Evolutionary conservation across 2,888 invertebrate species (phyloP).

Genomic region (Pardosa pseudoannulata): DNA sequence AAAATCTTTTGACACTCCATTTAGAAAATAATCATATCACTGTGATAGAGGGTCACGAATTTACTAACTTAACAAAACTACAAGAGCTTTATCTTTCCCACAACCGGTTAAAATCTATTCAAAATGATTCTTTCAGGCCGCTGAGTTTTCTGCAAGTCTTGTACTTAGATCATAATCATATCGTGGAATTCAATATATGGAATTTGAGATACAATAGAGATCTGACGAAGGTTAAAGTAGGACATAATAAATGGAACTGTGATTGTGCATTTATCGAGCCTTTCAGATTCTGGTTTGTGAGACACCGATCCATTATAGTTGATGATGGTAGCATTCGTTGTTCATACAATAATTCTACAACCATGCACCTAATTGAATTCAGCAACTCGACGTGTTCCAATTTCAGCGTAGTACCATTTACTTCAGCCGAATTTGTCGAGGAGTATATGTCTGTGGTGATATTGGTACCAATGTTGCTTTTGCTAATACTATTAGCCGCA

Average conservation of each 20-base stretch:
- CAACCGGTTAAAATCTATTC: constrained; percentile 84
- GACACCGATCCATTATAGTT: constrained; percentile 82
- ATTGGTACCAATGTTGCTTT: constrained; percentile 84
- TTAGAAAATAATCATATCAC: constrained; percentile 86
- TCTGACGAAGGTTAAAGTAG: constrained; percentile 85
- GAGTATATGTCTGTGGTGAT: constrained; percentile 87
- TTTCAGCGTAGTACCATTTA: constrained; percentile 76
- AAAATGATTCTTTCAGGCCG: constrained; percentile 84
- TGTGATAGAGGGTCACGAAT: constrained; percentile 86
- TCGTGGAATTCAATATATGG: constrained; percentile 85
- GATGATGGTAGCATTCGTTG: constrained; percentile 73
- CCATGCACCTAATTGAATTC: constrained; percentile 73
- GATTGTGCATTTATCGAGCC: constrained; percentile 88
- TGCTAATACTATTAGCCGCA: constrained; percentile 83
- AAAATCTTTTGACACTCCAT: constrained; percentile 85
- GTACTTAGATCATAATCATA: constrained; percentile 85
- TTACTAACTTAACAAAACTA: constrained; percentile 86
- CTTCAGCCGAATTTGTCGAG: constrained; percentile 85
- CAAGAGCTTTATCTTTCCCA: constrained; percentile 85
- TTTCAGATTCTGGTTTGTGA: constrained; percentile 86
- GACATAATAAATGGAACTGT: constrained; percentile 88
- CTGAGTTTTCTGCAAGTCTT: constrained; percentile 83
- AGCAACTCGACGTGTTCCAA: constrained; percentile 74
- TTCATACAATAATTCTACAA: constrained; percentile 71
- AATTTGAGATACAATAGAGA: constrained; percentile 80